Base-by-base conservation (phyloP, 2,888 invertebrate species). In the Linyphia triangularis region DNA sequence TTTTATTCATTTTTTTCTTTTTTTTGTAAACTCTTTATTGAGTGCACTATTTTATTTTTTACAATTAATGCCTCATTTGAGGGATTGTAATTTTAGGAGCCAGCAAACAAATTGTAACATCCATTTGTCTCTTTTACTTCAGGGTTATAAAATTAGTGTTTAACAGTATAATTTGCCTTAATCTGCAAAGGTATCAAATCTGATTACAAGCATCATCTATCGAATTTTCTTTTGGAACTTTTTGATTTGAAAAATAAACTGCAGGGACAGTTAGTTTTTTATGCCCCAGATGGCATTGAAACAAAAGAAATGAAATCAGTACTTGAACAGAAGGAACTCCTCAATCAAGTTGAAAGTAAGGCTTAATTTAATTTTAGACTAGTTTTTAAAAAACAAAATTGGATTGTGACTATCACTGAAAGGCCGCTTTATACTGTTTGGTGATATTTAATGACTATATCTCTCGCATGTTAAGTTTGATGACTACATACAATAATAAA, bases 261-360 rank as follows among this genome's bases (percentile, higher is more conserved):
- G 10, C 57, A 28, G 3, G 69, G 43, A 26, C 69, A 88, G 51
- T 51, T 83, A 30, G 22, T 63, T 30, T 63, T 88, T 19, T 88
- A 77, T 70, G 70, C 77, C 1, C 82, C 88, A 33, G 57, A 77
- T 61, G 77, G 33, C n/a, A 40, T 70, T 22, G 10, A n/a, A n/a
- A 65, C 69, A 10, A 75, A 77, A 37, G 67, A 65, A 37, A n/a
- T 73, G 2, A 30, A 9, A 22, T 51, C 22, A 26, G 57, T 82
- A 22, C 16, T 72, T 82, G 75, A 82, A 24, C 22, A 82, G 9
- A 77, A 82, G 40, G 77, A 82, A 16, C 43, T 77, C 28, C 61
- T 88, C 10, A 81, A 86, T 73, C 72, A 86, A 75, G 73, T 86
- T 67, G 86, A 86, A 86, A 65, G 86, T 86, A 79, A 75, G 13